Conservation (phyloP, 2,113 vertebrate genomes). For the Dicentrarchus labrax region DNA sequence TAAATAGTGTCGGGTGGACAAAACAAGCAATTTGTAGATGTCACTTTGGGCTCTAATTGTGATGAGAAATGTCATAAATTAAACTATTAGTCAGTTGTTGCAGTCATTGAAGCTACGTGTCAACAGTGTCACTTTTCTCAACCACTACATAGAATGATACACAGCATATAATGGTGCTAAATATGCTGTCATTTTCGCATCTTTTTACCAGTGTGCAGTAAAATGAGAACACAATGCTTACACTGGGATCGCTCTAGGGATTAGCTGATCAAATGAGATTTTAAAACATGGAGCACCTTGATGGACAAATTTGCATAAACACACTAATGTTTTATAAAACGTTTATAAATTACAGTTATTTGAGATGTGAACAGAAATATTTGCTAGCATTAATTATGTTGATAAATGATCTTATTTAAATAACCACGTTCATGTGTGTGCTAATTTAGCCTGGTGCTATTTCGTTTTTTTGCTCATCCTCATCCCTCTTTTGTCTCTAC, state of each 20-base stretch:
- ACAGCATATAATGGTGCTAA: neutral
- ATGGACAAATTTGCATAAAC: neutral
- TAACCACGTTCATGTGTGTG: neutral
- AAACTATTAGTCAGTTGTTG: too few species aligned
- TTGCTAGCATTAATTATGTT: neutral
- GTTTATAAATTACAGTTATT: too few species aligned
- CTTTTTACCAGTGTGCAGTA: neutral
- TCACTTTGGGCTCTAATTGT: too few species aligned
- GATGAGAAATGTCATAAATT: too few species aligned
- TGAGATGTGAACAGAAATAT: neutral
- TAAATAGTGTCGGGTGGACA: too few species aligned
- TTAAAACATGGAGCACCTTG: neutral
- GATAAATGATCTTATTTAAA: neutral
- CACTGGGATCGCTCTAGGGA: neutral
- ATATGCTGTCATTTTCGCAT: neutral
- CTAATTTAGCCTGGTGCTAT: neutral
- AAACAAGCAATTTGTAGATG: too few species aligned
- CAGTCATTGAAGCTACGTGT: too few species aligned
- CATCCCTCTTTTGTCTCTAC: conserved; percentile 32
- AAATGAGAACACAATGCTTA: neutral
- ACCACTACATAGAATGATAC: neutral
- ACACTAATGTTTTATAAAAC: too few species aligned
- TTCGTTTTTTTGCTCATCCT: neutral
- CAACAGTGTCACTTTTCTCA: too few species aligned
- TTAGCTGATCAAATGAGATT: neutral